Evolutionary conservation across 2,113 vertebrate species (phyloP).

Genomic region (Parus major): DNA sequence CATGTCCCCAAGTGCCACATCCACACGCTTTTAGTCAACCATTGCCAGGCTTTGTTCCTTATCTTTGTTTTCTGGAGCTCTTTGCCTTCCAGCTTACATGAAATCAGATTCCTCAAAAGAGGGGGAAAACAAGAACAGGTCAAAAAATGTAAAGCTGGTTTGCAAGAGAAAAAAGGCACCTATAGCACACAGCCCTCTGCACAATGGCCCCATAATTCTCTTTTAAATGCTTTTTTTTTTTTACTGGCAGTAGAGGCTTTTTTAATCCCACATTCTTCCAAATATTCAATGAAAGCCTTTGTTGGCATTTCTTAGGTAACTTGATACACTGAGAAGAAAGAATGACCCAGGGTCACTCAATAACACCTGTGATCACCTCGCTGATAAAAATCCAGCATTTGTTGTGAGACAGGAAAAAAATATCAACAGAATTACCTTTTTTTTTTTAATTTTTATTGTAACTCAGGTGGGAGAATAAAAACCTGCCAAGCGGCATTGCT

Average conservation of each 20-base stretch:
- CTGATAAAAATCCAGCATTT: background rate
- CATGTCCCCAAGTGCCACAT: background rate
- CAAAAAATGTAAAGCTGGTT: background rate
- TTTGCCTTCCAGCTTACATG: background rate
- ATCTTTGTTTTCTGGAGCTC: background rate
- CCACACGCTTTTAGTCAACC: background rate
- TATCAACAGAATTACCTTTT: background rate
- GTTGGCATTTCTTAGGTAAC: background rate
- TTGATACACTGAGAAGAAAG: background rate
- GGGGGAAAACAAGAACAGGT: background rate
- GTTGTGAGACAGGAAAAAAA: background rate
- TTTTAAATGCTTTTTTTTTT: background rate
- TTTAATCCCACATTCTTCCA: constrained; percentile 5
- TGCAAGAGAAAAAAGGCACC: background rate
- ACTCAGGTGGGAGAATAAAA: background rate
- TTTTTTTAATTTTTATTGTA: background rate
- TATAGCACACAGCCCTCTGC: background rate
- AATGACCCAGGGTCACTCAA: background rate
- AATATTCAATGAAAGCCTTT: background rate
- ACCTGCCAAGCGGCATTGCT: background rate
- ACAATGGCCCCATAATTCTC: background rate
- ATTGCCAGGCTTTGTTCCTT: background rate
- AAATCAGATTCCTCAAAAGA: background rate
- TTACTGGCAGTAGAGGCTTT: background rate
- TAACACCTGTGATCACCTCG: fast-evolving